Evolutionary conservation across 2,797 vertebrate genomes (phyloP), one percentile per base, ranked within the genome.

Genomic region (Semaprochilodus insignis): DNA sequence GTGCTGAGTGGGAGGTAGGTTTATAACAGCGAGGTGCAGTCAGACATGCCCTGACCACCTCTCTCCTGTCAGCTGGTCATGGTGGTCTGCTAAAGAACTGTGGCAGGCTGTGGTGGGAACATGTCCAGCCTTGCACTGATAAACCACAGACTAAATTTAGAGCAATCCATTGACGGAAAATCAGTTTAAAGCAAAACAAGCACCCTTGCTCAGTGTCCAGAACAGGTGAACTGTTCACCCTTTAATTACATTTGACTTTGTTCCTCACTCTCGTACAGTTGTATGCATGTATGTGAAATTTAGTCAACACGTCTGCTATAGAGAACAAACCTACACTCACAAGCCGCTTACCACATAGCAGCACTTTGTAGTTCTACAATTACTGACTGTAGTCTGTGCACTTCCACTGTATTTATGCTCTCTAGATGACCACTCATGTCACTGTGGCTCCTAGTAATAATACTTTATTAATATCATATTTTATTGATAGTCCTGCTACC

Each of bases 31-130:
- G 19, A 57, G 55, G 76, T 84, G 55, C 40, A 80, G 54, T 36
- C 72, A 83, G 82, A 79, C 77, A 80, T 84, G 77, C 71, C 73
- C 11, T 69, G 48, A 80, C 48, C 63, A 59, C 51, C 77, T 72
- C 70, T 59, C 75, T 78, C 51, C 66, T 79, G 71, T 81, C 83
- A 85, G 75, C 40, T 74, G 62, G 73, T 81, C 75, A 83, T 73
- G 78, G 71, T 57, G 83, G 70, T 83, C 78, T 83, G 79, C 65
- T 27, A 73, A 63, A 83, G 67, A 52, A 80, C 73, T 44, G 44
- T 27, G 79, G 55, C 78, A 66, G 75, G 34, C 78, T 85, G 71
- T 77, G 71, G 52, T 59, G 79, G 65, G 73, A 75, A 69, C 69
- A 62, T 87, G 77, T 51, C 48, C 57, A 40, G 51, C 72, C 73